phyloP scores from a whole-genome alignment of 2,888 invertebrate genomes.

The Meandrusa payeni region DNA sequence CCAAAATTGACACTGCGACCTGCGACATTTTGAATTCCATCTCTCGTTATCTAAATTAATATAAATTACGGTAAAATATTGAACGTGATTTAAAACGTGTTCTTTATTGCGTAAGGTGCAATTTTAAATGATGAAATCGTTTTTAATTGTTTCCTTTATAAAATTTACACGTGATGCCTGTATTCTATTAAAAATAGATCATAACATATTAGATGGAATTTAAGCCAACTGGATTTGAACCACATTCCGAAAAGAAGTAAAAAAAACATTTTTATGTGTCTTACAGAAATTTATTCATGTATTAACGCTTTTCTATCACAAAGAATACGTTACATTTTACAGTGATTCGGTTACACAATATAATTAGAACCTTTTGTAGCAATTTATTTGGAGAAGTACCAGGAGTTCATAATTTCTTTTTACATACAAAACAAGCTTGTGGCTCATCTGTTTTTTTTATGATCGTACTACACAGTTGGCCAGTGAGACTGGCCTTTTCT shows the following conservation, averaged over 20 bases:
- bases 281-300: no score
- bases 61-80: constrained; percentile 19
- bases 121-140: constrained; percentile 29
- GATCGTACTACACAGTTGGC: no score
- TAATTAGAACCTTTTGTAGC: no score
- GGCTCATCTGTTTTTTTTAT: no score
- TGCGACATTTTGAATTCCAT: constrained; percentile 53
- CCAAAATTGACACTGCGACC: constrained; percentile 61
- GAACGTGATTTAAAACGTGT: constrained; percentile 31
- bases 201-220: no score
- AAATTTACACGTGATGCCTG: constrained; percentile 30
- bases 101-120: constrained; percentile 28
- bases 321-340: no score
- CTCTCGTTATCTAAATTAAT: constrained; percentile 34
- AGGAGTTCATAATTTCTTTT: no score
- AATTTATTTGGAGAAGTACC: no score
- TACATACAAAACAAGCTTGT: no score
- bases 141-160: constrained; percentile 26
- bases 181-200: constrained; percentile 14
- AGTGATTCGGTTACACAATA: no score
- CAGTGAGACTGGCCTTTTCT: no score
- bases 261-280: background rate
- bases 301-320: no score
- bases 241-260: background rate
- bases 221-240: background rate